These are phyloP conservation scores for Erynnis tages DNA, from an alignment of 2,888 invertebrate species.

Conservation along the genomic window DNA sequence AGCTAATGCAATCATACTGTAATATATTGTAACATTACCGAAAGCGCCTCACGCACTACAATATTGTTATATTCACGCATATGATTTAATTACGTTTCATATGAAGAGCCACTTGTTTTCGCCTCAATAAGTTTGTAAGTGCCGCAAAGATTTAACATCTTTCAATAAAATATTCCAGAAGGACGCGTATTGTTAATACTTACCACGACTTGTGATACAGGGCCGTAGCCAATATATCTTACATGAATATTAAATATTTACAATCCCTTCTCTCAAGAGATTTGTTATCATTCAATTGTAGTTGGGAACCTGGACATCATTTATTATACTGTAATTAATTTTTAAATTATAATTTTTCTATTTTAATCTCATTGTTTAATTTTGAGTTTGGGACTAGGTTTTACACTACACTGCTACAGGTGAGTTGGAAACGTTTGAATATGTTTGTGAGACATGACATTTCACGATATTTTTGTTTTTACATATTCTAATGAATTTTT, in stretches of 20 bases:
- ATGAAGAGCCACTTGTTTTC: slow-evolving; percentile 42
- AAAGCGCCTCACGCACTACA: slow-evolving; percentile 64
- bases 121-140: slow-evolving; percentile 54
- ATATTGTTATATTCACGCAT: slow-evolving; percentile 41
- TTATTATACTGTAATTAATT: slow-evolving; percentile 78
- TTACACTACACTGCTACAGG: neutral
- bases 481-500: no score
- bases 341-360: slow-evolving; percentile 82
- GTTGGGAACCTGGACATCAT: slow-evolving; percentile 55
- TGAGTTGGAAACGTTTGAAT: slow-evolving; percentile 4
- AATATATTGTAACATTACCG: slow-evolving; percentile 73
- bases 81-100: slow-evolving; percentile 45
- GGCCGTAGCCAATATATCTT: slow-evolving; percentile 36
- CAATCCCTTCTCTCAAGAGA: slow-evolving; percentile 40
- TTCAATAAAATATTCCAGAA: slow-evolving; percentile 58
- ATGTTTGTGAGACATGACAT: no score
- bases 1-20: slow-evolving; percentile 73
- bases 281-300: slow-evolving; percentile 50
- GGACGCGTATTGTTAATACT: slow-evolving; percentile 56
- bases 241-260: slow-evolving; percentile 35
- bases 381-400: slow-evolving; percentile 28
- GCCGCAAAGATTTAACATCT: slow-evolving; percentile 37
- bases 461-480: no score
- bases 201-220: slow-evolving; percentile 49
- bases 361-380: slow-evolving; percentile 55